Evolutionary conservation across 1,140 invertebrate genomes (phyloP).

Genomic region (Solen grandis): DNA sequence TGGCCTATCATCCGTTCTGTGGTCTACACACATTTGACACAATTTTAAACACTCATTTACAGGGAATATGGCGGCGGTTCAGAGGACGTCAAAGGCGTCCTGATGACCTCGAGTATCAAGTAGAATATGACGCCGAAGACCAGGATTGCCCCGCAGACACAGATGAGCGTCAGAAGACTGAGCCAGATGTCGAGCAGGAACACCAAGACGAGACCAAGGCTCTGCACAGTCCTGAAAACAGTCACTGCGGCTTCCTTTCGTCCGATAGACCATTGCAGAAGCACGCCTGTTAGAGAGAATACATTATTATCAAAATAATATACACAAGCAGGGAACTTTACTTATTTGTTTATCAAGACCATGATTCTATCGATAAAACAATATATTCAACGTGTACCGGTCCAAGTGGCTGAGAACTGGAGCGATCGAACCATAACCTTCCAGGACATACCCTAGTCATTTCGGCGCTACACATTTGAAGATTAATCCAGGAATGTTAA

Average conservation of each 20-base stretch:
- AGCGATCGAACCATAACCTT: no score
- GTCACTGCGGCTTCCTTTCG: conserved; percentile 41
- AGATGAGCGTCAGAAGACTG: conserved; percentile 37
- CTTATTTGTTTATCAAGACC: no score
- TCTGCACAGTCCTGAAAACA: conserved; percentile 42
- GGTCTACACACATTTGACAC: no score
- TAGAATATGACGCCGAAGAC: conserved; percentile 53
- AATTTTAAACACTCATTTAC: no score
- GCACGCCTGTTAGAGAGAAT: conserved; percentile 26
- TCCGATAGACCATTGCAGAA: conserved; percentile 39
- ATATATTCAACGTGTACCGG: no score
- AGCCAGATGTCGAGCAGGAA: conserved; percentile 52
- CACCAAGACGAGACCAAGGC: conserved; percentile 50
- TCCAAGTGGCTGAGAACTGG: no score
- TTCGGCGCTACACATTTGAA: no score
- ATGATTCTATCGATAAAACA: no score
- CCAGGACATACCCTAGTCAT: no score
- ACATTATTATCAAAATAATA: neutral
- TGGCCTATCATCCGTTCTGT: no score
- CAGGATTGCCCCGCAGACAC: conserved; percentile 38
- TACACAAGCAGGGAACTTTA: no score
- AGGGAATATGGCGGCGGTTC: conserved; percentile 43
- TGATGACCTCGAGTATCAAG: conserved; percentile 45
- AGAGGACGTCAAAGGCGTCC: conserved; percentile 23
- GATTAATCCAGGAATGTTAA: no score